Conservation (phyloP, 1,140 invertebrate species). For the Ostrea edulis region DNA sequence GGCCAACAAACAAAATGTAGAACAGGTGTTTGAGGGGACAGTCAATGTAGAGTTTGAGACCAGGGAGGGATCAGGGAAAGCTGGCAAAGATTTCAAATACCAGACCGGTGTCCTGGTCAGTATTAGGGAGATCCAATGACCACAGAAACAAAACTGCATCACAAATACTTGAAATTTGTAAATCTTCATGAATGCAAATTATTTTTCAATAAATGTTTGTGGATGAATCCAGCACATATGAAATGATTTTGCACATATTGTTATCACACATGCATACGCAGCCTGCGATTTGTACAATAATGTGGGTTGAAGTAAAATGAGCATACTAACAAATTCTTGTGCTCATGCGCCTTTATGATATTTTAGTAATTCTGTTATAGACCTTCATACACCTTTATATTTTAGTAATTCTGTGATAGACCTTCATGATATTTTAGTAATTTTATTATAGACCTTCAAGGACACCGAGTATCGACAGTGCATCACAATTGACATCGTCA, state of each 20-base stretch:
- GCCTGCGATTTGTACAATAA: too few species aligned
- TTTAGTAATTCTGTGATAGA: too few species aligned
- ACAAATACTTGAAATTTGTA: too few species aligned
- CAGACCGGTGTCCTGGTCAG: conserved; percentile 70
- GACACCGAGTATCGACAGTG: conserved; percentile 75
- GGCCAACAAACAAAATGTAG: conserved; percentile 1
- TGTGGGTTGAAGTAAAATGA: too few species aligned
- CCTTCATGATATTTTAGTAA: too few species aligned
- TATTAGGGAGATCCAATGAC: neutral
- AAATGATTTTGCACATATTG: neutral
- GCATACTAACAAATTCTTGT: too few species aligned
- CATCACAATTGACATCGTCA: conserved; percentile 82
- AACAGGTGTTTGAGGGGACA: conserved; percentile 58
- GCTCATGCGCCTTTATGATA: too few species aligned
- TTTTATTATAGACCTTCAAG: conserved; percentile 69
- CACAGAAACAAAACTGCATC: too few species aligned
- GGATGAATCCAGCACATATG: neutral
- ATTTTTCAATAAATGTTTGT: neutral
- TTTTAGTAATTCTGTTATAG: conserved; percentile 54
- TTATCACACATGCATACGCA: too few species aligned
- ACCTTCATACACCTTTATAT: conserved; percentile 58
- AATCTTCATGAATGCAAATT: too few species aligned
- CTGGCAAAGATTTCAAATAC: conserved; percentile 74
- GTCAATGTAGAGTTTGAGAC: conserved; percentile 76
- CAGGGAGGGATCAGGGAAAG: conserved; percentile 74